Conservation (phyloP, 2,888 invertebrate species). For the Eristalis pertinax region DNA sequence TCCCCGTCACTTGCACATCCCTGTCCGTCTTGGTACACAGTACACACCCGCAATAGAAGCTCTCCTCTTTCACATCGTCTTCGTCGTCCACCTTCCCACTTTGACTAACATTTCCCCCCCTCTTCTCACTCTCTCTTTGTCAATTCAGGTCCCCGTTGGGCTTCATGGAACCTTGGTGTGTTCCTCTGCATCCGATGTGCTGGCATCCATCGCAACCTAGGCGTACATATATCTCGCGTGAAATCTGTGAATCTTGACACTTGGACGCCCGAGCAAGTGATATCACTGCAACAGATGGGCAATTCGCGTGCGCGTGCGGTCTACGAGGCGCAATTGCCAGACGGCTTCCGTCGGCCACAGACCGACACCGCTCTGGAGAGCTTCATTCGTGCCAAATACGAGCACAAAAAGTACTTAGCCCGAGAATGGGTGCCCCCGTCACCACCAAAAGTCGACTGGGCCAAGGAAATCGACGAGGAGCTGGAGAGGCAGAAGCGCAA, state of each 20-base stretch:
- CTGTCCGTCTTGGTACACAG: neutral
- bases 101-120: neutral
- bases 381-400: constrained; percentile 99
- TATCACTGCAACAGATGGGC: constrained; percentile 97
- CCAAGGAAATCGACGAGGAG: constrained; percentile 94
- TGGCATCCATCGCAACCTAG: constrained; percentile 98
- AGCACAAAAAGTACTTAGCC: constrained; percentile 99
- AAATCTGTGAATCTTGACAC: constrained; percentile 99
- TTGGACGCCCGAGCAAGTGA: constrained; percentile 99
- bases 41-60: neutral
- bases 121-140: constrained; percentile 68
- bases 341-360: constrained; percentile 97
- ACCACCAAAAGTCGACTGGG: constrained; percentile 92
- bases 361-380: constrained; percentile 96
- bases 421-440: constrained; percentile 97
- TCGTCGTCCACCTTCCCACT: neutral
- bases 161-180: constrained; percentile 99
- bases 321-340: constrained; percentile 98
- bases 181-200: constrained; percentile 99
- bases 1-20: too few species aligned
- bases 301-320: constrained; percentile 98
- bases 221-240: constrained; percentile 99
- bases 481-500: constrained; percentile 91
- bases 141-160: constrained; percentile 96
- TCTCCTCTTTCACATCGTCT: neutral